Conservation (phyloP, 2,888 invertebrate species). For the Sminthurinus aureus region DNA sequence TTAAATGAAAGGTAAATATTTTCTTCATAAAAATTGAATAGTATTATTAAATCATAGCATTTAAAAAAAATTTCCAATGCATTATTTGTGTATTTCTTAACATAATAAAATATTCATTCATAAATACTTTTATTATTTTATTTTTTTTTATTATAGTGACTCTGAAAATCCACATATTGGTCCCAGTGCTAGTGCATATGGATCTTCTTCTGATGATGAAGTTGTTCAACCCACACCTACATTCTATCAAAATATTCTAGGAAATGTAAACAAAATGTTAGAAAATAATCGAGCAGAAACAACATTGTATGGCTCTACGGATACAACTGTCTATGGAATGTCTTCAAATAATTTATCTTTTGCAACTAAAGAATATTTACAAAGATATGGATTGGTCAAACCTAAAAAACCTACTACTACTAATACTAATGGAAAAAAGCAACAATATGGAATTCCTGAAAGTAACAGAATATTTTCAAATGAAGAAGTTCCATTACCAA, state of each 20-base stretch:
- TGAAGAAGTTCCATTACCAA: not conserved
- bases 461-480: not conserved
- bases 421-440: not conserved
- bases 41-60: not conserved
- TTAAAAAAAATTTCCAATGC: not conserved
- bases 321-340: slow-evolving; percentile 58
- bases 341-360: slow-evolving; percentile 54
- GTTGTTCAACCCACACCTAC: slow-evolving; percentile 45
- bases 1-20: slow-evolving; percentile 23
- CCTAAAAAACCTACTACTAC: not conserved
- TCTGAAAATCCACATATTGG: slow-evolving; percentile 29
- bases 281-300: slow-evolving; percentile 35
- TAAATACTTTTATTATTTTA: slow-evolving; percentile 19
- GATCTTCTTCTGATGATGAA: slow-evolving; percentile 47
- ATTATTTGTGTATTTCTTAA: no score
- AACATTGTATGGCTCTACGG: slow-evolving; percentile 41
- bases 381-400: slow-evolving; percentile 55
- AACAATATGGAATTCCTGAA: not conserved
- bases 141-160: slow-evolving; percentile 41
- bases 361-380: slow-evolving; percentile 56
- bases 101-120: not conserved
- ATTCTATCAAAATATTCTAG: slow-evolving; percentile 54
- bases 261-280: slow-evolving; percentile 54
- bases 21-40: not conserved
- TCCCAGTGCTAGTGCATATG: slow-evolving; percentile 49